Evolutionary conservation across 2,797 vertebrate genomes (phyloP), one percentile per base, ranked within the genome.

Genomic region (Enteromius trimaculatus): DNA sequence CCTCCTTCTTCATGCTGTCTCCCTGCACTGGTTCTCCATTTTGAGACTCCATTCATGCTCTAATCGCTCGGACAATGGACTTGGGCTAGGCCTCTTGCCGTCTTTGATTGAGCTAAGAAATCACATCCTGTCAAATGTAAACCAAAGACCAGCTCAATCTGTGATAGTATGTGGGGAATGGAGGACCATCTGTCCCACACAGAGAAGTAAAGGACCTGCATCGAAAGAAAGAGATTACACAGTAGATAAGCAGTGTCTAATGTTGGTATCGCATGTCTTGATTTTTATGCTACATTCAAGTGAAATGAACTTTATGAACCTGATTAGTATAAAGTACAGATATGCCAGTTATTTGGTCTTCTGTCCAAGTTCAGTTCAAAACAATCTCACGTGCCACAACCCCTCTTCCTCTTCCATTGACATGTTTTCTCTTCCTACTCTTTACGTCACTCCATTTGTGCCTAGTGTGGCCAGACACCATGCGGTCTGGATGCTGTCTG

Each of bases 401-500:
- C 34, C 31, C 8, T 81, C 75, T 79, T 74, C 72, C 29, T 44
- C 47, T 64, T 70, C 58, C 62, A 75, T 60, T 66, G 65, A 75
- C 65, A 64, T 55, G 75, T 53, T 29, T 69, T 80, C 74, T 64
- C 44, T 71, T 53, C 44, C 77, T 69, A 51, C 66, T 70, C 76
- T 81, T 77, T 81, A 31, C 82, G 49, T 78, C 79, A 77, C 83
- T 88, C 65, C 65, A 55, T 87, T 79, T 88, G 81, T 87, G 39
- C 84, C 84, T 79, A 88, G 88, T 89, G 91, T 90, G 87, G 87
- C 89, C 86, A 88, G 87, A 88, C 88, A 89, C 88, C 85, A 89
- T 88, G 88, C 88, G 88, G 83, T 89, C 89, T 90, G 90, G 89
- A 89, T 87, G 86, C 89, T 89, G 87, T 90, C 90, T 89, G 83